A percentile compares a stretch with the other conserved stretches of the same genome.
Evolutionary conservation across 1,140 invertebrate species (phyloP).

Genomic region (Lepidurus packardi): DNA sequence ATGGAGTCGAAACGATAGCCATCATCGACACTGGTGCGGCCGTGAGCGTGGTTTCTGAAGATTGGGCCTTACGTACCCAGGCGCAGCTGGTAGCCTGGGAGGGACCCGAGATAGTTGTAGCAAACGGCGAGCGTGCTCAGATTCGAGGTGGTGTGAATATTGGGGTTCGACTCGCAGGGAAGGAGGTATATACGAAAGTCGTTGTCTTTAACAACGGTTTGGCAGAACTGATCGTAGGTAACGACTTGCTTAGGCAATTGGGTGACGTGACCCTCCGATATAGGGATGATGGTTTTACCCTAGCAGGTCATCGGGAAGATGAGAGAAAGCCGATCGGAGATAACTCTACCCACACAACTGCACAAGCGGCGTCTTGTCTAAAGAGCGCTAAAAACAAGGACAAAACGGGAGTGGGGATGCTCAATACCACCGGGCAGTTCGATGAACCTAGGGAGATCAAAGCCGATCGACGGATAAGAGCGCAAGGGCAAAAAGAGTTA

Average conservation of each 20-base stretch:
- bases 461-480: no score
- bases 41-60: not conserved
- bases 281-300: conserved; percentile 37
- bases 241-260: not conserved
- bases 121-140: not conserved
- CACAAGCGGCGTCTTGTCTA: no score
- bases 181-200: not conserved
- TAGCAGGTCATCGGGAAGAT: conserved; percentile 47
- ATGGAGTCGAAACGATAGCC: no score
- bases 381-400: no score
- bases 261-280: not conserved
- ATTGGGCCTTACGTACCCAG: not conserved
- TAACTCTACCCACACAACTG: no score
- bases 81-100: not conserved
- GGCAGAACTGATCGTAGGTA: not conserved
- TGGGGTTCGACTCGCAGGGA: not conserved
- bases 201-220: not conserved
- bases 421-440: no score
- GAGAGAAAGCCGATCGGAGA: conserved; percentile 44
- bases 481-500: no score
- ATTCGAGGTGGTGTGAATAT: not conserved
- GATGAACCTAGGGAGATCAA: no score
- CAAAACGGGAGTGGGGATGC: no score
- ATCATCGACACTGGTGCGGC: conserved; percentile 7
- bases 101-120: not conserved